Evolutionary conservation across 64 coral and sea anemone genomes (phyloP).

Genomic region (Montipora foliosa): DNA sequence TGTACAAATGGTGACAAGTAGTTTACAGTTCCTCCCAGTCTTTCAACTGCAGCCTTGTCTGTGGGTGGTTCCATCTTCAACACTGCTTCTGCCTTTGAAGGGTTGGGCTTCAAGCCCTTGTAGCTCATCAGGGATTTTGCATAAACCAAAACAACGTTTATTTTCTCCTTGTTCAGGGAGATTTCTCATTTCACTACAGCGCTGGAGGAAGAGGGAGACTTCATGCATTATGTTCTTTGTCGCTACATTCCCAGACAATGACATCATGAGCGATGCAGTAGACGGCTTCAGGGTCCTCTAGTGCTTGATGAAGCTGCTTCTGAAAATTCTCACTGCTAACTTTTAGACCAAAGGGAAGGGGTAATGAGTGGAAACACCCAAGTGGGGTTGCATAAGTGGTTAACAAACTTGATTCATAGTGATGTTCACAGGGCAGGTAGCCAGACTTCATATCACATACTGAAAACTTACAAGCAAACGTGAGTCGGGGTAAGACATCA

Average conservation of each 20-base stretch:
- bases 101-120: constrained; percentile 27
- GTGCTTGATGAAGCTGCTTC: constrained; percentile 5
- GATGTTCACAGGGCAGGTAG: constrained; percentile 35
- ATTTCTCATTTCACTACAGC: constrained; percentile 10
- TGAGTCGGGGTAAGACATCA: constrained; percentile 9
- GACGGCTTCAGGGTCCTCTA: constrained; percentile 9
- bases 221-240: constrained; percentile 20
- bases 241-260: constrained; percentile 25
- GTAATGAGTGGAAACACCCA: constrained; percentile 1
- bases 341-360: constrained; percentile 34
- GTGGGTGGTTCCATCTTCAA: neutral
- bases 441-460: constrained; percentile 19
- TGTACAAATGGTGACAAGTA: neutral
- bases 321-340: neutral
- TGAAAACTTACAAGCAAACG: neutral
- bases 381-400: constrained; percentile 40
- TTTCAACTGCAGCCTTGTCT: constrained; percentile 4
- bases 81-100: constrained; percentile 37
- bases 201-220: neutral
- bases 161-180: constrained; percentile 45
- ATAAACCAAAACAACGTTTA: neutral
- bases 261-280: constrained; percentile 25
- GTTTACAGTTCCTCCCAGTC: constrained; percentile 25
- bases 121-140: constrained; percentile 2
- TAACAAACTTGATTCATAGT: constrained; percentile 31